Evolutionary conservation across 2,888 invertebrate genomes (phyloP).

Genomic region (Falcaria lacertinaria): DNA sequence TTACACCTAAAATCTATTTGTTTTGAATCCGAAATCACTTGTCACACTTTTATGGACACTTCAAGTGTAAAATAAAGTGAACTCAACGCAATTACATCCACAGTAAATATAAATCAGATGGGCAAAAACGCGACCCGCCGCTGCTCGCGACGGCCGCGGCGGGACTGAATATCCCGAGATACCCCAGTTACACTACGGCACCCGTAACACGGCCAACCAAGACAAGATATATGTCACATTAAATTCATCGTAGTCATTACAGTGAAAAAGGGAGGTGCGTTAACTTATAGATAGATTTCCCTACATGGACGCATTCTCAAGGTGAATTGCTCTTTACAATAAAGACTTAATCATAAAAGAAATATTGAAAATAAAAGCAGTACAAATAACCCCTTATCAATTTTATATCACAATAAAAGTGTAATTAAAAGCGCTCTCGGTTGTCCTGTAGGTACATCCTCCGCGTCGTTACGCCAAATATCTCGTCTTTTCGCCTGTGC

Average conservation of each 20-base stretch:
- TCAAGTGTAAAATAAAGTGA: not conserved
- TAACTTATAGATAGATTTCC: too few relatives aligned
- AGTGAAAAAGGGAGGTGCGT: not conserved
- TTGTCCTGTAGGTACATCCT: too few relatives aligned
- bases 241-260: slow-evolving; percentile 1
- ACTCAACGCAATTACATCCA: not conserved
- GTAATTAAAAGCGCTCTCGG: too few relatives aligned
- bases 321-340: too few relatives aligned
- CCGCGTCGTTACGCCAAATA: not conserved
- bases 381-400: too few relatives aligned
- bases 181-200: not conserved
- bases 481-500: not conserved
- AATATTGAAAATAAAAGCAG: too few relatives aligned
- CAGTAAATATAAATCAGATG: not conserved
- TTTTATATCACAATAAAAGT: too few relatives aligned
- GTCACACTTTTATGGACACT: not conserved
- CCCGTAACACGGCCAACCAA: not conserved
- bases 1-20: too few relatives aligned
- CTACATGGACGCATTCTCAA: too few relatives aligned
- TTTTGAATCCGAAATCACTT: not conserved
- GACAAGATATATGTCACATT: not conserved
- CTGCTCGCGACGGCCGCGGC: slow-evolving; percentile 70
- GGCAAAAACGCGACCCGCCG: slow-evolving; percentile 48
- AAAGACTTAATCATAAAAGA: too few relatives aligned
- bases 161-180: slow-evolving; percentile 45